Conservation (phyloP, 2,113 vertebrate species). For the Coracopsis vasa region DNA sequence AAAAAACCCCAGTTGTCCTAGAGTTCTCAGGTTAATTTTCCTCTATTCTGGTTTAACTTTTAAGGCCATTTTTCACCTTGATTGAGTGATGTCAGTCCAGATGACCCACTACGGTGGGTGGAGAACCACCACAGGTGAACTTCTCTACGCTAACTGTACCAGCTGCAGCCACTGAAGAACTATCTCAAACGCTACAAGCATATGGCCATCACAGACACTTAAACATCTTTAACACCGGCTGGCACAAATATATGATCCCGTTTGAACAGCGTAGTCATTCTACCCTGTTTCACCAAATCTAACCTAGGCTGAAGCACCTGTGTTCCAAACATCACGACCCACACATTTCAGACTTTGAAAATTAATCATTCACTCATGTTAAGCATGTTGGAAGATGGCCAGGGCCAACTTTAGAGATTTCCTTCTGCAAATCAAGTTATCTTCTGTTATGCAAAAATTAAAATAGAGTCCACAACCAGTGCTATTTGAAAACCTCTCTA, state of each 20-base stretch:
- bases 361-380: rapidly evolving
- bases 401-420: rapidly evolving
- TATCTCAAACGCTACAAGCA: rapidly evolving
- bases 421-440: background rate
- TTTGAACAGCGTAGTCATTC: rapidly evolving
- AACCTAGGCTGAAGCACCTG: rapidly evolving
- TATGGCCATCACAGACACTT: rapidly evolving
- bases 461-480: background rate
- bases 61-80: background rate
- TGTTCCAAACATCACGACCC: background rate
- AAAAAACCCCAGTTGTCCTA: background rate
- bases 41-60: background rate
- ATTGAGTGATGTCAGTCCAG: background rate
- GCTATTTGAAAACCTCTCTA: background rate
- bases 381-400: rapidly evolving
- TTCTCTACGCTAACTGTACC: background rate
- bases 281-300: rapidly evolving
- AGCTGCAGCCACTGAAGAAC: background rate
- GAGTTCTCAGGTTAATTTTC: background rate
- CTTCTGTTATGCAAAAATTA: background rate
- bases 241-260: rapidly evolving
- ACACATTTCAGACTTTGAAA: background rate
- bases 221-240: background rate
- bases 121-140: background rate
- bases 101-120: background rate